These are phyloP conservation scores for Amblyopsis hoosieri DNA, from an alignment of 2,797 vertebrate genomes.

Conservation along the genomic window DNA sequence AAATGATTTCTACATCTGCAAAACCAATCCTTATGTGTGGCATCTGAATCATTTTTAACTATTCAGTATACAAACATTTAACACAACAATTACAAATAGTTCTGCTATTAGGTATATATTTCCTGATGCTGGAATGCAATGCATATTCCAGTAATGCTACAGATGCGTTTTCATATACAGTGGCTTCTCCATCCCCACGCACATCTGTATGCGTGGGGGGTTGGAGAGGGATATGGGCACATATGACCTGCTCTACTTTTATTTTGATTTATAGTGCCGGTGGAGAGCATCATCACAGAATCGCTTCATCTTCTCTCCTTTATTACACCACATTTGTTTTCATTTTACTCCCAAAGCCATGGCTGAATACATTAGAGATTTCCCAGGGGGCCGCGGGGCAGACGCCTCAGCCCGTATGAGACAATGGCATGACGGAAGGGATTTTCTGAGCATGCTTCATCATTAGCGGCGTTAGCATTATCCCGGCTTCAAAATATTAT, in stretches of 20 bases:
- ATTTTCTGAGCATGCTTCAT: constrained; percentile 68
- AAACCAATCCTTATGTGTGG: background rate
- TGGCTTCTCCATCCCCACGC: constrained; percentile 14
- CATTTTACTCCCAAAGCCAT: constrained; percentile 77
- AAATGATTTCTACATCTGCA: no score
- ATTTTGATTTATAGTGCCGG: constrained; percentile 78
- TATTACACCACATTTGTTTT: constrained; percentile 82
- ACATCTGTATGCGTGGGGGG: constrained; percentile 23
- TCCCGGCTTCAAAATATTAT: constrained; percentile 64
- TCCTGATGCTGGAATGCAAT: background rate
- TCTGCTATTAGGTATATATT: background rate
- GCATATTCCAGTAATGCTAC: constrained; percentile 1
- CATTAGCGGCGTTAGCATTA: constrained; percentile 68
- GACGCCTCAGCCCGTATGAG: constrained; percentile 56
- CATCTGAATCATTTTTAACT: background rate
- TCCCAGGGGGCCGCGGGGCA: constrained; percentile 64
- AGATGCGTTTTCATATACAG: constrained; percentile 18
- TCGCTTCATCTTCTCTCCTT: constrained; percentile 79
- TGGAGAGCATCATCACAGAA: constrained; percentile 77
- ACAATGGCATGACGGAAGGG: constrained; percentile 67
- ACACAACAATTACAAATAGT: background rate
- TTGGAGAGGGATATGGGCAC: constrained; percentile 36
- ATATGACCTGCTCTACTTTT: constrained; percentile 76
- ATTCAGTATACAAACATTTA: background rate
- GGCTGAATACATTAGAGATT: constrained; percentile 78